These are phyloP conservation scores for Puntigrus tetrazona DNA, from an alignment of 2,113 vertebrate species.

Conservation along the genomic window DNA sequence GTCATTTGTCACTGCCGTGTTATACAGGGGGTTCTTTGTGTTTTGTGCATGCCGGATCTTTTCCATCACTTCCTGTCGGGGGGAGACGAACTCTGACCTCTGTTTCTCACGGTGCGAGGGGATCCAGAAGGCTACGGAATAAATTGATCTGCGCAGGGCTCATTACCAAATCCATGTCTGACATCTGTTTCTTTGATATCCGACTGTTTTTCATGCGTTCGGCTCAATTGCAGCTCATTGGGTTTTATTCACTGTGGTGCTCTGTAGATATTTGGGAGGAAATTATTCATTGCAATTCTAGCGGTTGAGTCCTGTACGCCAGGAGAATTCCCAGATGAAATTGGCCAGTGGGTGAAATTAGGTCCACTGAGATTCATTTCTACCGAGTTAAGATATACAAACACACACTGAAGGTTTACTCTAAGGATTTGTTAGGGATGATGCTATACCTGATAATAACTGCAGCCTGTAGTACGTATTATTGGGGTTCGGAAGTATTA, in stretches of 20 bases:
- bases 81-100: conserved; percentile 15
- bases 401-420: background rate
- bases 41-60: conserved; percentile 30
- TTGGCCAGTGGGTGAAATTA: conserved; percentile 8
- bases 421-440: background rate
- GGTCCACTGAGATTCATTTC: conserved; percentile 4
- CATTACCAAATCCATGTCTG: conserved; percentile 19
- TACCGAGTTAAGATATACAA: background rate
- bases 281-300: background rate
- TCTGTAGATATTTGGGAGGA: conserved; percentile 23
- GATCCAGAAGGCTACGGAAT: background rate
- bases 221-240: conserved; percentile 10
- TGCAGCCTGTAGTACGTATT: background rate
- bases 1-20: conserved; percentile 41
- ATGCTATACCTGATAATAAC: background rate
- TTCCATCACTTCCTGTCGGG: conserved; percentile 31
- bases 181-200: conserved; percentile 31
- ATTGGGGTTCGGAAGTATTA: background rate
- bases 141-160: background rate
- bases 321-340: conserved; percentile 23
- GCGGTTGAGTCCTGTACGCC: background rate
- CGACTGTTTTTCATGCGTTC: background rate
- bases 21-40: conserved; percentile 32
- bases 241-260: background rate
- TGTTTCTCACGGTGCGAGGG: background rate